Conservation (phyloP, 2,888 invertebrate species). For the Acanthacorydalis orientalis region DNA sequence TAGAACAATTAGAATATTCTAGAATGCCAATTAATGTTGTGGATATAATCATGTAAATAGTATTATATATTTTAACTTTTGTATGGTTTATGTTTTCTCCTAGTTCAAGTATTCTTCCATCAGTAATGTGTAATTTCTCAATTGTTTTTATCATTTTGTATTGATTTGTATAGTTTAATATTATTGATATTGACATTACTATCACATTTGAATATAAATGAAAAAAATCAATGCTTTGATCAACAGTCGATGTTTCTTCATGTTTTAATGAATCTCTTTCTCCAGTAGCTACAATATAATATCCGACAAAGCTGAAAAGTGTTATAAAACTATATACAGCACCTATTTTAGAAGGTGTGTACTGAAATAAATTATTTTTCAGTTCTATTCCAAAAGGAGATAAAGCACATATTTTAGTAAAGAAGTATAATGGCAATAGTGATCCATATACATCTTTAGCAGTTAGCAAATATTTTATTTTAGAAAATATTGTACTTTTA, state of each 20-base stretch:
- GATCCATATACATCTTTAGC: background rate
- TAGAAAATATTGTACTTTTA: no score
- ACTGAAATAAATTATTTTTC: no score
- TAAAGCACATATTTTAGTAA: background rate
- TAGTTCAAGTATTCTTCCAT: background rate
- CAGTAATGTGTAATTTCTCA: background rate
- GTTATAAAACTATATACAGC: no score
- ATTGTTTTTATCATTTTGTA: background rate
- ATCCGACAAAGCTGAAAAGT: no score
- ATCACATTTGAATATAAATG: background rate
- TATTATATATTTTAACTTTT: background rate
- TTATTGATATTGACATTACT: background rate
- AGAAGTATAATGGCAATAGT: background rate
- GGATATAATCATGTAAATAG: background rate
- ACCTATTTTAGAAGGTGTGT: no score
- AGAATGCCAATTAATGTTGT: background rate
- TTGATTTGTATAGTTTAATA: background rate
- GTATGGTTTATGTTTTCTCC: background rate
- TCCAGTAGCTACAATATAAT: no score
- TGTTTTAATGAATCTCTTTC: no score
- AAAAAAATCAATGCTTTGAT: background rate
- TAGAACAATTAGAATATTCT: conserved; percentile 1
- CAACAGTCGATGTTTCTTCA: background rate
- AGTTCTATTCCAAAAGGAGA: background rate
- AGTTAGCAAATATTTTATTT: no score